Base-by-base conservation (phyloP, 2,113 vertebrate species). In the Coreoperca whiteheadi region DNA sequence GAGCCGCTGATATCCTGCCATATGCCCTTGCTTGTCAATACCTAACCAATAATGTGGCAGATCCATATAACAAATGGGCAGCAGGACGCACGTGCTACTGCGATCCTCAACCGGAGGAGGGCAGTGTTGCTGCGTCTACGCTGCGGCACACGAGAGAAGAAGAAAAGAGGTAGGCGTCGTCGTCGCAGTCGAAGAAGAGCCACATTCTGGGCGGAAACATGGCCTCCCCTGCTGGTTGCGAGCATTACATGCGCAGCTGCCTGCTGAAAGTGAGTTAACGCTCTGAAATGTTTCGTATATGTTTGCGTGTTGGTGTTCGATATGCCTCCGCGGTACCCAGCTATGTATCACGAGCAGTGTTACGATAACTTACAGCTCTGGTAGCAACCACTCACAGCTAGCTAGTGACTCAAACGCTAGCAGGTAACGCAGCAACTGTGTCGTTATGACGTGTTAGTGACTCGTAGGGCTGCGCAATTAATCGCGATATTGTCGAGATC, bases 161-260 rank as follows among this genome's bases (percentile, higher is more conserved):
- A 57, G 77, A 79, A 50, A 51, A n/a, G 0, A 23, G 1, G 0
- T 0, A 1, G 0, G 5, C 20, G 0, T 11, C 30, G 0, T 43
- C 9, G 1, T 3, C 2, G 18, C 39, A 30, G 7, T 8, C 41
- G 75, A 88, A 85, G 82, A 85, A 86, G 74, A 21, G 3, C 0
- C 6, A 10, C 0, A 3, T 7, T 6, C 10, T 48, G 21, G 53
- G 25, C 32, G 23, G 8, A 79, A 83, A 43, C 64, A 96, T 96
- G 96, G 95, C 96, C 63, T 89, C 92, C 3, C 59, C 89, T 2
- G 32, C 28, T 0, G 96, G 95, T 1, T 96, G 96, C 88, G 87
- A 94, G n/a, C 96, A 96, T 66, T 96, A 96, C 65, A 87, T 89
- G 6, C 95, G 96, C 39, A 94, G 85, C 61, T 96, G 96, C 75